Conservation (phyloP, 2,113 vertebrate genomes). For the Isurus oxyrinchus region DNA sequence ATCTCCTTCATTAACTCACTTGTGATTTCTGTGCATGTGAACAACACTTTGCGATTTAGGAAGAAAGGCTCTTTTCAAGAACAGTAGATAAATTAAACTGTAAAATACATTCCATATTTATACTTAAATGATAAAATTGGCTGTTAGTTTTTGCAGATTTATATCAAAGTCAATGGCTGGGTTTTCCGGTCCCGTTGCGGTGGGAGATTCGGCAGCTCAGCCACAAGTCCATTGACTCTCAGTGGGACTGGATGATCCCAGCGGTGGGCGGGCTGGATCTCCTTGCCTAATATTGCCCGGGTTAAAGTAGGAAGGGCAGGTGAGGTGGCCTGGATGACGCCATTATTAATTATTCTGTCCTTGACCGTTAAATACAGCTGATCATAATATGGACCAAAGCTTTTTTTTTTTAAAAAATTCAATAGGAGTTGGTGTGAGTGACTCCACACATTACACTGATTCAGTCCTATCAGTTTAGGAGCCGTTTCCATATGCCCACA, state of each 20-base stretch:
- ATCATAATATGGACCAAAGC: background rate
- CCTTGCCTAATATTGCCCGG: background rate
- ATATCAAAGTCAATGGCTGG: background rate
- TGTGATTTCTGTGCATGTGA: no score
- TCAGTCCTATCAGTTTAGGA: background rate
- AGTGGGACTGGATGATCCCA: no score
- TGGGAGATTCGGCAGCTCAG: no score
- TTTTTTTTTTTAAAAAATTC: background rate
- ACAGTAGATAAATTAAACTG: no score
- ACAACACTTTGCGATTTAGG: background rate
- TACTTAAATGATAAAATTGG: background rate
- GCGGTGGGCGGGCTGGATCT: no score
- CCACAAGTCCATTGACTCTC: no score
- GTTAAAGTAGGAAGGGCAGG: background rate
- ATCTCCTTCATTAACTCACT: background rate
- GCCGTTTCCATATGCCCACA: background rate
- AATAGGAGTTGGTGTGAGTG: background rate
- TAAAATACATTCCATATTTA: background rate
- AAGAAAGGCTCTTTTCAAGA: background rate
- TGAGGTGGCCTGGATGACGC: background rate
- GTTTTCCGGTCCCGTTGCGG: no score
- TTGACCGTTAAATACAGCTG: background rate
- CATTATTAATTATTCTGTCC: constrained; percentile 4
- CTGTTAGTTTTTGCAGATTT: background rate
- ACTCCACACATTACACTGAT: background rate